Conservation (phyloP, 2,888 invertebrate genomes). For the Glyphotaelius pellucidus region DNA sequence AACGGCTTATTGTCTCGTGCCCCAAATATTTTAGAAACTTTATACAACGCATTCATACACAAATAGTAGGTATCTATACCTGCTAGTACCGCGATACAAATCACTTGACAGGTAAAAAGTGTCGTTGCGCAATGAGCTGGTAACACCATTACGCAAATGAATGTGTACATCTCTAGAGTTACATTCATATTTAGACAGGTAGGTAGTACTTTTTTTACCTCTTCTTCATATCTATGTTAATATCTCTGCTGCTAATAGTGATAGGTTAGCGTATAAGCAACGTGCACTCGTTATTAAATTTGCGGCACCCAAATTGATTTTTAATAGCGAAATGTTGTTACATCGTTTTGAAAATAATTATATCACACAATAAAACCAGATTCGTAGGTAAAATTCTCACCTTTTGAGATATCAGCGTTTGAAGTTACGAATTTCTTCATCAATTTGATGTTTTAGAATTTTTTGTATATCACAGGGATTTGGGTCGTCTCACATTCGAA, state of each 20-base stretch:
- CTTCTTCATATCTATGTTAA: background rate
- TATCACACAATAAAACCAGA: no score
- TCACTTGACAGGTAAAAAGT: slow-evolving; percentile 2
- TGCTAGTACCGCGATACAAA: background rate
- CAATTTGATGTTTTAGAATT: no score
- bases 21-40: background rate
- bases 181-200: background rate
- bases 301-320: background rate
- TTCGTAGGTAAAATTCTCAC: no score
- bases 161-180: background rate
- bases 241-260: background rate
- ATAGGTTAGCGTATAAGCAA: background rate
- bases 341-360: background rate
- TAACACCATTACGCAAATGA: background rate
- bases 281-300: background rate
- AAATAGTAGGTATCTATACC: background rate
- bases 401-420: no score
- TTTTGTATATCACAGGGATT: no score
- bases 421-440: no score
- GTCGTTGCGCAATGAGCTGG: background rate
- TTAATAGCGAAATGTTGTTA: background rate
- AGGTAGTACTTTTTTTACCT: background rate
- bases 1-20: background rate
- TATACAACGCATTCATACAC: background rate
- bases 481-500: no score